Base-by-base conservation (phyloP, 2,888 invertebrate species). In the Amphipyra berbera region DNA sequence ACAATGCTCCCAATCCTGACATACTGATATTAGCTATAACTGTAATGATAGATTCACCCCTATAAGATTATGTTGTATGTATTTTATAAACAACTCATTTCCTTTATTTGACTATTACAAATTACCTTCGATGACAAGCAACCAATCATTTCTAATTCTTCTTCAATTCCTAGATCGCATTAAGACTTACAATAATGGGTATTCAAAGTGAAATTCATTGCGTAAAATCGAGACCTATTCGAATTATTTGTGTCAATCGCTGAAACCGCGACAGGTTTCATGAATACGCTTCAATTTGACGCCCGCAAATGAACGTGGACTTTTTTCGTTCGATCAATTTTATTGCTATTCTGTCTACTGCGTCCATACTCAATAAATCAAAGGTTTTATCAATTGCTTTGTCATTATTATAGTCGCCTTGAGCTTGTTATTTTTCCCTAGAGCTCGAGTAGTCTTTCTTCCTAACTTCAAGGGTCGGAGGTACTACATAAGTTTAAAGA, bases 51-150 rank as follows among this genome's bases (percentile, higher is more conserved):
- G n/a, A n/a, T n/a, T n/a, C n/a, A n/a, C n/a, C n/a, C n/a, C n/a
- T n/a, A n/a, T n/a, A n/a, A n/a, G n/a, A n/a, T n/a, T n/a, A n/a
- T n/a, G n/a, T n/a, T n/a, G n/a, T n/a, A n/a, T n/a, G n/a, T n/a
- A n/a, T n/a, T n/a, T n/a, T n/a, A n/a, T n/a, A n/a, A n/a, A n/a
- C n/a, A n/a, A n/a, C n/a, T n/a, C 48, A 72, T 68, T 68, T 68
- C 56, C 66, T 53, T 14, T 42, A 8, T 33, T 53, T 33, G 57
- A 53, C 52, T 41, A 13, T 48, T 41, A 65, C 58, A 68, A 72
- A 68, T 68, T 58, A 33, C 37, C 27, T 13, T 9, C 53, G 38
- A 68, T 66, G 73, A 66, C 67, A 53, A 54, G 53, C 66, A 41
- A 0, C 33, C 48, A 53, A 57, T 65, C 52, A 48, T 52, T 1